Conservation (phyloP, 2,888 invertebrate genomes). For the Agonopterix alstromeriana region DNA sequence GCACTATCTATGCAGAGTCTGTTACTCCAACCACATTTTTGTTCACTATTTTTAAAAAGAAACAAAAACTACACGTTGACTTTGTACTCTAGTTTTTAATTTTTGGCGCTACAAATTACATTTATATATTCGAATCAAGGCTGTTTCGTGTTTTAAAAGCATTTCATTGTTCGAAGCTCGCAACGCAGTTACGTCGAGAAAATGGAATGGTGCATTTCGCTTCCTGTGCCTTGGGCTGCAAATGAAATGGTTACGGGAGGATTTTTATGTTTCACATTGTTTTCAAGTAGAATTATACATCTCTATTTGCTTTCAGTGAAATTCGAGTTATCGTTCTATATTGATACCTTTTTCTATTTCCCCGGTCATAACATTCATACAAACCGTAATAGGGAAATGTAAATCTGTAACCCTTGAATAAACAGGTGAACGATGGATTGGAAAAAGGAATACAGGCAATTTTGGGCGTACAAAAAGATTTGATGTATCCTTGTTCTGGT, state of each 20-base stretch:
- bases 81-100: constrained; percentile 16
- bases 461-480: constrained; percentile 42
- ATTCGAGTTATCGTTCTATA: too few relatives aligned
- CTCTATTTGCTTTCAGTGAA: background rate
- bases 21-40: background rate
- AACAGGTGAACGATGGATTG: constrained; percentile 19
- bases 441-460: constrained; percentile 28
- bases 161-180: constrained; percentile 68
- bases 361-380: background rate
- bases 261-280: constrained; percentile 45
- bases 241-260: constrained; percentile 55
- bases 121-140: constrained; percentile 52
- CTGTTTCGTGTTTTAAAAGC: constrained; percentile 70
- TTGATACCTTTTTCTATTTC: too few relatives aligned
- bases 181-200: constrained; percentile 61
- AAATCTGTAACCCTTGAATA: background rate
- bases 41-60: background rate
- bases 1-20: constrained; percentile 19
- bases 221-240: constrained; percentile 63
- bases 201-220: constrained; percentile 65
- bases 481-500: constrained; percentile 35
- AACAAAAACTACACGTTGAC: background rate
- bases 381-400: background rate
- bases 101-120: constrained; percentile 34
- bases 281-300: constrained; percentile 25